Conservation (phyloP, 2,888 invertebrate species). For the Physocephala rufipes region DNA sequence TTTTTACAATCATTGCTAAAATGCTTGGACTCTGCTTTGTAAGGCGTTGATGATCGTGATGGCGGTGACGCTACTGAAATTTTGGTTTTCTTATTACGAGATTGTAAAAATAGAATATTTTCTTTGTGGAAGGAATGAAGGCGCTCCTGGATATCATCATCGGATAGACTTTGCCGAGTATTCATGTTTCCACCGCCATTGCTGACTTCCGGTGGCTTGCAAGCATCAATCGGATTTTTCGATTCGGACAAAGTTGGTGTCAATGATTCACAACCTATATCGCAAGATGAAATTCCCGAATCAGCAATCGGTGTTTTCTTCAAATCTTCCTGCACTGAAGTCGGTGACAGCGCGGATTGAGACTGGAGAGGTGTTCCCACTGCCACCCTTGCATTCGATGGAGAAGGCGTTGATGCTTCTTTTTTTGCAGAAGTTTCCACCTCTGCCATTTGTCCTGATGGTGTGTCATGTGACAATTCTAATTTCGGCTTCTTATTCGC, state of each 20-base stretch:
- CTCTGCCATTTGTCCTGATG: not conserved
- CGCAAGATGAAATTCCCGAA: too few species aligned
- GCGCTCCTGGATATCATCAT: conserved; percentile 72
- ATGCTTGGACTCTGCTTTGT: conserved; percentile 37
- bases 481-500: conserved; percentile 52
- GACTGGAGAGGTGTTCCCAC: too few species aligned
- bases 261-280: too few species aligned
- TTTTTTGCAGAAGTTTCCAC: not conserved
- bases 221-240: not conserved
- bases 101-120: conserved; percentile 71
- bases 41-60: conserved; percentile 23
- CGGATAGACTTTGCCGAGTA: conserved; percentile 55
- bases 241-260: too few species aligned
- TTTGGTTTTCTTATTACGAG: conserved; percentile 67
- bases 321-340: too few species aligned
- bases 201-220: conserved; percentile 9
- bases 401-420: too few species aligned
- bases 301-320: too few species aligned
- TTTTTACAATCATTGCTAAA: conserved; percentile 37
- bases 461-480: conserved; percentile 28
- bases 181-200: conserved; percentile 21
- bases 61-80: conserved; percentile 39
- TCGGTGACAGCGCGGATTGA: too few species aligned
- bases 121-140: conserved; percentile 73
- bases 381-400: too few species aligned